These are phyloP conservation scores for Catharus bicknelli DNA, from an alignment of 2,113 vertebrate species.

Conservation along the genomic window DNA sequence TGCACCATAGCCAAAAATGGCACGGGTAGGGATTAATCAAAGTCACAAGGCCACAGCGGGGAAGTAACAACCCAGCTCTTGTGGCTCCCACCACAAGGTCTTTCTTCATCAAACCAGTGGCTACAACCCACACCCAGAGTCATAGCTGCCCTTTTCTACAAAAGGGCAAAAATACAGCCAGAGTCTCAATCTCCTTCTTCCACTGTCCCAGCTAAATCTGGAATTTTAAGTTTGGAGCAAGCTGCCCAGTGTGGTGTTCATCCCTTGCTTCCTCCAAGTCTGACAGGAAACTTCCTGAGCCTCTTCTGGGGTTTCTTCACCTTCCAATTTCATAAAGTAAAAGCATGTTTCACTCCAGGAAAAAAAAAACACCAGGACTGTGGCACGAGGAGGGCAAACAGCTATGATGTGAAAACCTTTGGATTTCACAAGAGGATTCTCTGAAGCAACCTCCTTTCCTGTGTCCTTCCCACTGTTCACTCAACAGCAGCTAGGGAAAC, in stretches of 20 bases:
- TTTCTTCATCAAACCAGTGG: not conserved
- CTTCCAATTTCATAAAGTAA: not conserved
- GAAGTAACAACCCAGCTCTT: not conserved
- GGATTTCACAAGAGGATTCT: not conserved
- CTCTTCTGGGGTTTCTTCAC: not conserved
- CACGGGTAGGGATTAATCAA: not conserved
- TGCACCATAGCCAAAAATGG: not conserved
- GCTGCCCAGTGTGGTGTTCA: not conserved
- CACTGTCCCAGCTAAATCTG: not conserved
- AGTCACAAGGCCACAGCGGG: not conserved
- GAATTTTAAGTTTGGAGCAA: not conserved
- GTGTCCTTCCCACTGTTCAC: not conserved
- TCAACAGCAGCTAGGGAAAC: not conserved
- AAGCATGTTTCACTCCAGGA: not conserved
- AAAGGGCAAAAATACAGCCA: not conserved
- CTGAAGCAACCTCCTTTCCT: not conserved
- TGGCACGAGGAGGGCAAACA: not conserved
- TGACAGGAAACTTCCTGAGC: not conserved
- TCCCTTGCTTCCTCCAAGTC: not conserved
- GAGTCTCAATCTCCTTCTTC: not conserved
- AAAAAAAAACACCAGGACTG: not conserved
- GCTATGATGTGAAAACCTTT: not conserved
- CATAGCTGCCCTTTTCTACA: not conserved
- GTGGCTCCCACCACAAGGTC: not conserved
- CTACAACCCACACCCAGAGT: not conserved